These are phyloP conservation scores for Pogonocherus hispidulus DNA, from an alignment of 2,888 invertebrate species.

Conservation along the genomic window DNA sequence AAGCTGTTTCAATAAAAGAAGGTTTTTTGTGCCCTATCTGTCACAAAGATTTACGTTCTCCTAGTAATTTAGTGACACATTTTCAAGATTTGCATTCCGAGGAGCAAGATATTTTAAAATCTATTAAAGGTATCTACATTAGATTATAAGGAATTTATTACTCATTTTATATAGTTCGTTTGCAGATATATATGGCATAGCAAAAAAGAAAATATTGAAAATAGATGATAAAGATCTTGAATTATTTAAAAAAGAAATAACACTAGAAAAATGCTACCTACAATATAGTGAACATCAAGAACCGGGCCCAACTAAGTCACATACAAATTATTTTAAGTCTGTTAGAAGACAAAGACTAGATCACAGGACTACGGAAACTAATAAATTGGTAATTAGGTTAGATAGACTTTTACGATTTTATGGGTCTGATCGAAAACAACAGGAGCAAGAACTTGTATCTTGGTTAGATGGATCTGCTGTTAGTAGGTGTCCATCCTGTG, in stretches of 20 bases:
- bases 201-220: slow-evolving; percentile 88
- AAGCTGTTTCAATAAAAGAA: slow-evolving; percentile 76
- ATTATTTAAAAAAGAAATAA: slow-evolving; percentile 71
- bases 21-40: slow-evolving; percentile 97
- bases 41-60: slow-evolving; percentile 89
- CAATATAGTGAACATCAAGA: slow-evolving; percentile 75
- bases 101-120: slow-evolving; percentile 86
- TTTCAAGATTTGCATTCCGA: slow-evolving; percentile 92
- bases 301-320: slow-evolving; percentile 76
- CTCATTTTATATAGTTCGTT: slow-evolving; percentile 40
- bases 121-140: slow-evolving; percentile 77
- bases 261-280: slow-evolving; percentile 63
- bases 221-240: slow-evolving; percentile 79
- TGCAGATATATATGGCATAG: slow-evolving; percentile 83
- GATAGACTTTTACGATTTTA: slow-evolving; percentile 89
- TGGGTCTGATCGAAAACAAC: slow-evolving; percentile 79
- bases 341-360: slow-evolving; percentile 80
- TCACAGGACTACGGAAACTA: slow-evolving; percentile 93
- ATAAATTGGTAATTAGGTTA: slow-evolving; percentile 93
- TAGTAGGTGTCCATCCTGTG: slow-evolving; percentile 92
- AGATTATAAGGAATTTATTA: slow-evolving; percentile 5
- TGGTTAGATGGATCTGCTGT: slow-evolving; percentile 96
- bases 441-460: slow-evolving; percentile 83
- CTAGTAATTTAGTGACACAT: slow-evolving; percentile 86
- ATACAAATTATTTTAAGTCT: slow-evolving; percentile 83